These are phyloP conservation scores for Hecatera dysodea DNA, from an alignment of 2,888 invertebrate genomes.

Conservation along the genomic window DNA sequence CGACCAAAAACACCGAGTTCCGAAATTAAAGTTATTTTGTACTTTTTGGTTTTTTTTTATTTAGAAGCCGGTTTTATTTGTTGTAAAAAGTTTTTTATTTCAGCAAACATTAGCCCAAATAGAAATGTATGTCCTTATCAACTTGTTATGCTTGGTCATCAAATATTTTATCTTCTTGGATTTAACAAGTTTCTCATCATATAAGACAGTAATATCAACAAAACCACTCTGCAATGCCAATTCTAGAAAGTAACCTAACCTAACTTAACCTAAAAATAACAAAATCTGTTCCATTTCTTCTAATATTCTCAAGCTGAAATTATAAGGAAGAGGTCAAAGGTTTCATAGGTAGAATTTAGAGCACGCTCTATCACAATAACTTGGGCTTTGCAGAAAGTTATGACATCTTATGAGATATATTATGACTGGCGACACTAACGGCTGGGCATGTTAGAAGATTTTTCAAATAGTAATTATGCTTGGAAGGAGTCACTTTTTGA, in stretches of 20 bases:
- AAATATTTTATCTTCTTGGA: background rate
- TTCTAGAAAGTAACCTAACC: background rate
- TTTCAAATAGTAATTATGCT: constrained; percentile 24
- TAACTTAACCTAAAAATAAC: no score
- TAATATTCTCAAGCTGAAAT: constrained; percentile 11
- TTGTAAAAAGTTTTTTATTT: no score
- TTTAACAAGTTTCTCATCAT: background rate
- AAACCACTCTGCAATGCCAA: background rate
- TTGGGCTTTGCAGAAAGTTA: constrained; percentile 50
- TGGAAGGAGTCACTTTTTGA: background rate
- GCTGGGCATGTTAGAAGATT: constrained; percentile 20
- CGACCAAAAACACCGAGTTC: no score
- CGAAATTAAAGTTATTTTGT: no score
- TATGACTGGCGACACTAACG: constrained; percentile 38
- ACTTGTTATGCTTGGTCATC: background rate
- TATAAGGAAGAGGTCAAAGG: constrained; percentile 15
- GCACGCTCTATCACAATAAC: constrained; percentile 43
- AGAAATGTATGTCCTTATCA: background rate
- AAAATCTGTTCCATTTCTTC: constrained; percentile 15
- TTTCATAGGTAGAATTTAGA: constrained; percentile 38
- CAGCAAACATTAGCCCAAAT: background rate
- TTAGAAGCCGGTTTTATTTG: no score
- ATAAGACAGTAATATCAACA: background rate
- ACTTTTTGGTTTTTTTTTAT: no score
- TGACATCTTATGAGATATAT: constrained; percentile 39